Conservation (phyloP, 2,888 invertebrate species). For the Caenorhabditis imperialis region DNA sequence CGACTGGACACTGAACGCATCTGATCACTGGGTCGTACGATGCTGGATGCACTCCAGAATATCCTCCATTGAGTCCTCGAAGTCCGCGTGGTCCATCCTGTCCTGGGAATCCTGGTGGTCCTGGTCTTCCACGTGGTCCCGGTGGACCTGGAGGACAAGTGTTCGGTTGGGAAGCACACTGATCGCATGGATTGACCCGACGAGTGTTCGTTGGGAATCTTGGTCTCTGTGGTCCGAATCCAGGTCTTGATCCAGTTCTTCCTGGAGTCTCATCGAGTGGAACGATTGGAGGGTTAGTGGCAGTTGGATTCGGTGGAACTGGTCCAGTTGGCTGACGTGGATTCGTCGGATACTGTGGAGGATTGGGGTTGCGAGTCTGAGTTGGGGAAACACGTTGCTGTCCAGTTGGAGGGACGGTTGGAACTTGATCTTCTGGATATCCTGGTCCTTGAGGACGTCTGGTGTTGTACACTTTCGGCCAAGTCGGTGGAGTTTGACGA, state of each 20-base stretch:
- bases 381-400: slow-evolving; percentile 31
- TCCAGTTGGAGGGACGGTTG: slow-evolving; percentile 8
- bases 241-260: slow-evolving; percentile 21
- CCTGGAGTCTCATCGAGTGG: slow-evolving; percentile 14
- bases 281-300: slow-evolving; percentile 6
- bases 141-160: slow-evolving; percentile 51
- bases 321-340: slow-evolving; percentile 31
- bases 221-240: slow-evolving; percentile 39
- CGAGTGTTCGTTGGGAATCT: slow-evolving; percentile 11
- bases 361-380: slow-evolving; percentile 25
- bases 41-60: slow-evolving; percentile 27
- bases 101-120: slow-evolving; percentile 57
- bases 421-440: slow-evolving; percentile 22
- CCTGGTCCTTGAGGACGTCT: slow-evolving; percentile 19
- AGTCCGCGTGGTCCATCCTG: slow-evolving; percentile 53
- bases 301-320: slow-evolving; percentile 25
- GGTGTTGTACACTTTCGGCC: slow-evolving; percentile 33
- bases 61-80: slow-evolving; percentile 45
- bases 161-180: slow-evolving; percentile 45
- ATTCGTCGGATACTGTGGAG: slow-evolving; percentile 3
- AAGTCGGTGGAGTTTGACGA: slow-evolving; percentile 22
- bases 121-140: slow-evolving; percentile 54
- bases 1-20: slow-evolving; percentile 53
- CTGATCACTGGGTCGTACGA: slow-evolving; percentile 36
- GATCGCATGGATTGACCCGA: slow-evolving; percentile 28